Evolutionary conservation across 2,888 invertebrate genomes (phyloP), one percentile per base, ranked within the genome.

Genomic region (Drosophila yooni): DNA sequence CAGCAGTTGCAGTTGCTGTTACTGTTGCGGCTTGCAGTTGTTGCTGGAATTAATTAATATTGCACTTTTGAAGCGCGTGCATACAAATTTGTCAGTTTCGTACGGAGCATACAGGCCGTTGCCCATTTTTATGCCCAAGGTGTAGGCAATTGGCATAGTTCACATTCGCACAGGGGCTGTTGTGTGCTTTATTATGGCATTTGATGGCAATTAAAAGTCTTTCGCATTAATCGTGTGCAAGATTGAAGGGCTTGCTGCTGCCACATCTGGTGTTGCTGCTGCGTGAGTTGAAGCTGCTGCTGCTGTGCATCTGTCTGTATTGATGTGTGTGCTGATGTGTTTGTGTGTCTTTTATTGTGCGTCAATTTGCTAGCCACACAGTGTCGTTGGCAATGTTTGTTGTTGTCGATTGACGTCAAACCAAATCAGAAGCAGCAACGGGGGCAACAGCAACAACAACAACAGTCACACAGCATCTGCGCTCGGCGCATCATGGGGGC

Each of bases 1-100:
- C 66, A 79, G 74, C 69, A 58, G 61, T 43, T 46, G 56, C 65
- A 15, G 59, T 21, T 59, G 58, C 60, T 52, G 82, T 58, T 69
- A 81, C 70, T 63, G 79, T 54, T 71, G 76, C 56, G 64, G 75
- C 33, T 54, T 50, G 70, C 65, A 82, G 83, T 79, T 79, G 89
- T 88, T 82, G 80, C 89, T 89, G 90, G 91, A 88, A 88, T 88
- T 91, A 88, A 88, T 88, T 90, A 91, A 91, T 88, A 88, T 89
- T 88, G 87, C 89, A 90, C 91, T 83, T 91, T 85, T 79, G 80
- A 82, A 91, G 90, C 80, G 91, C 90, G 84, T 91, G 86, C 88
- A 90, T 87, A 89, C 92, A 90, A 92, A 92, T 92, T 92, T 92
- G 92, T 92, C 92, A 91, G 82, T 69, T 69, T 64, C 40, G 50